Evolutionary conservation across 2,113 vertebrate genomes (phyloP), one percentile per base, ranked within the genome.

Genomic region (Oncorhynchus mykiss): DNA sequence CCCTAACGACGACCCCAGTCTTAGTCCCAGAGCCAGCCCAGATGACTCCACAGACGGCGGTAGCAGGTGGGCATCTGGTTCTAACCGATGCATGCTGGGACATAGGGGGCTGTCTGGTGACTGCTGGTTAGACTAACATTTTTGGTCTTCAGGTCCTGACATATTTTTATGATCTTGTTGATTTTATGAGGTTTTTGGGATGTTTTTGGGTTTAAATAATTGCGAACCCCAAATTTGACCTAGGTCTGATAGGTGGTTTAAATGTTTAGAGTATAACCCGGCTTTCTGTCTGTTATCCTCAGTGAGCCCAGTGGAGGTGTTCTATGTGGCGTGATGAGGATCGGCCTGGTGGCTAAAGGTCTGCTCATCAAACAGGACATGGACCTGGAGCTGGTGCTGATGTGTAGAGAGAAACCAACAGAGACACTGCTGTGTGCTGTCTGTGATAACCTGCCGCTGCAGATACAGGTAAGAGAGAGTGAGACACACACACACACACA

Each of bases 291-390:
- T 70, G 2, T 67, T 2, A 60, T 12, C 73, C 27, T 80, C 90
- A 98, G 97, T 91, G 96, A 97, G 88, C 90, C 95, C 85, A 91
- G 94, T 75, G 94, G 96, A 67, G 95, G 95, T 66, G 93, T 94
- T 2, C 93, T 99, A 85, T 99, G 97, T 88, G 98, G 98, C 5
- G 98, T 99, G 86, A 95, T 99, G 94, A 94, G 98, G 88, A 97
- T 99, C 81, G 98, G 97, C 75, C 93, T 99, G 85, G 98, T 99
- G 83, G 96, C 98, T 76, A 99, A 99, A 93, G 98, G 98, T 77
- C 93, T 99, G 80, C 94, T 99, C 88, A 98, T 99, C 92, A 99
- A 98, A 92, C 97, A 97, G 12, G 98, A 99, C 87, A 96, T 99
- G 97, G 96, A 99, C 86, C 93, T 99, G 91, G 97, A 98, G 90